Evolutionary conservation across 2,888 invertebrate genomes (phyloP).

Genomic region (Gerris lacustris): DNA sequence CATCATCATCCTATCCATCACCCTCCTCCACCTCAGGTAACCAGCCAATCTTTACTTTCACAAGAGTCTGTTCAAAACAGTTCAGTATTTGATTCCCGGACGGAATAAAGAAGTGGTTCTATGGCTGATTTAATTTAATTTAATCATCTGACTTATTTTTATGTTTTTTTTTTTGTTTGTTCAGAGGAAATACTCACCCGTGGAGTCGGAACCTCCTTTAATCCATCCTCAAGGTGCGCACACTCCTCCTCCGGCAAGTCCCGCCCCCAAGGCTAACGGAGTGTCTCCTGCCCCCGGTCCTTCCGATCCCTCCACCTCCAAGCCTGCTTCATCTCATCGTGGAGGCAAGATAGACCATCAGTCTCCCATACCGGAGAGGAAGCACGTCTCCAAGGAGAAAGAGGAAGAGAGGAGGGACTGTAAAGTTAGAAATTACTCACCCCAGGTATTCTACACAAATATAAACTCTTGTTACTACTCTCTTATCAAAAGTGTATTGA

Average conservation of each 20-base stretch:
- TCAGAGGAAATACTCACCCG: constrained; percentile 58
- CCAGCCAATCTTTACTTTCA: background rate
- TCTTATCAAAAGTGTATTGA: too few species aligned
- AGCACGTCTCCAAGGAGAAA: constrained; percentile 77
- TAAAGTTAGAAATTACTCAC: constrained; percentile 85
- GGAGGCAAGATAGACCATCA: constrained; percentile 71
- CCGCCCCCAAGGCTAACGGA: background rate
- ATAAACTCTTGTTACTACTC: too few species aligned
- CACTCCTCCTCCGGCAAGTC: background rate
- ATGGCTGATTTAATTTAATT: background rate
- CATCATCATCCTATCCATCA: constrained; percentile 21
- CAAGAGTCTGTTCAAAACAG: too few species aligned
- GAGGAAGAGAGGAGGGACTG: constrained; percentile 82
- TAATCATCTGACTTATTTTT: background rate
- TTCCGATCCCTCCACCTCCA: constrained; percentile 32
- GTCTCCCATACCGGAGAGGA: constrained; percentile 88
- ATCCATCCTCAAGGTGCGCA: background rate
- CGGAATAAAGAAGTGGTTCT: too few species aligned
- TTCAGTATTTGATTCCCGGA: too few species aligned
- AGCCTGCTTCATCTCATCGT: background rate
- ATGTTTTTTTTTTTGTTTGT: constrained; percentile 36
- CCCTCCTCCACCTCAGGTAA: constrained; percentile 23
- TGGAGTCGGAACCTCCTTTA: constrained; percentile 29
- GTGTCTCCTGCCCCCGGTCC: constrained; percentile 30
- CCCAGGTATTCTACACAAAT: constrained; percentile 35